Evolutionary conservation across 2,888 invertebrate species (phyloP), one percentile per base, ranked within the genome.

Genomic region (Pyrrhosoma nymphula): DNA sequence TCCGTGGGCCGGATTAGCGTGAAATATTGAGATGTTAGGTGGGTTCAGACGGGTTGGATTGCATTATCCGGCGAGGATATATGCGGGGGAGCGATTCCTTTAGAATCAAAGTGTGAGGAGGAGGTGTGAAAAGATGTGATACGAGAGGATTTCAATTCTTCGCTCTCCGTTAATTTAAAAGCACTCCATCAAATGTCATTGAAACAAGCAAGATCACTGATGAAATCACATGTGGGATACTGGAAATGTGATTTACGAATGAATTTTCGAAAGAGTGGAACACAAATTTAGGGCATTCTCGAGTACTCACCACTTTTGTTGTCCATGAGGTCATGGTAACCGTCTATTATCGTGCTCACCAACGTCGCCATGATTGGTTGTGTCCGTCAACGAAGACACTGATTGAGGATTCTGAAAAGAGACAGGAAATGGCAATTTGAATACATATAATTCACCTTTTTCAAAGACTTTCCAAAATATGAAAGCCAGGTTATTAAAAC

Each of bases 261-360:
- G 35, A 35, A 35, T 16, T 30, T 8, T 4, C 30, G 82, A 35
- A 82, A 16, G 35, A 18, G 82, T 30, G 1, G 35, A 35, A 35
- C 35, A 1, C 14, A 3, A 35, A 10, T 35, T 16, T 0, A 8
- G 35, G n/a, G 47, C 47, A 8, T 47, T 47, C 89, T 47, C 12
- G 26, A 8, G 39, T 93, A 97, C 98, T 97, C 97, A 98, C 98
- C 98, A 96, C 98, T 98, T 97, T 98, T 98, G 96, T 98, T 98
- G 97, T 98, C 98, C 98, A 99, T 98, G 95, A 99, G 96, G 97
- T 98, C 98, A 97, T 97, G 97, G 97, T 98, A 98, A 97, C 98
- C 98, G 97, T 97, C 98, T 96, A 98, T 97, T 96, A 98, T 96
- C 96, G 97, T 97, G 96, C 97, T 97, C 95, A 98, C 97, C 96